A percentile compares a stretch with the other conserved stretches of the same genome.
Conservation (phyloP, 2,797 vertebrate species). For the Cossypha caffra region DNA sequence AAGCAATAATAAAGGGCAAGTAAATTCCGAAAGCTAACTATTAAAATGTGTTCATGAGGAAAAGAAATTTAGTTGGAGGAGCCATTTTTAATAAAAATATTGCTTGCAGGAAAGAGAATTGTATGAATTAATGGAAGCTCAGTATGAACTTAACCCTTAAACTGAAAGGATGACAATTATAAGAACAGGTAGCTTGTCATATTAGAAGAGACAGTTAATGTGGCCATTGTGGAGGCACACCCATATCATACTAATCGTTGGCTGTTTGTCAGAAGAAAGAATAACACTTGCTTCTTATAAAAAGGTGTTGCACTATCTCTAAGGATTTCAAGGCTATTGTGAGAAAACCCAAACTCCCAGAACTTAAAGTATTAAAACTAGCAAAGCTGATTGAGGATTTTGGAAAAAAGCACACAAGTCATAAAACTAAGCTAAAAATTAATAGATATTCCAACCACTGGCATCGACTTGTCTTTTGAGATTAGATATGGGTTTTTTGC, state of each 20-base stretch:
- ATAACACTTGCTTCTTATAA: neutral
- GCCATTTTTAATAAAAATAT: slow-evolving; percentile 12
- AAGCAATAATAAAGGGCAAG: neutral
- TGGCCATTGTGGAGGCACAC: neutral
- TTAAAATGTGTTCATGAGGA: neutral
- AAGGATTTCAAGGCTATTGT: neutral
- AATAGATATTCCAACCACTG: neutral
- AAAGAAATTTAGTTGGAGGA: neutral
- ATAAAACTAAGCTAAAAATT: neutral
- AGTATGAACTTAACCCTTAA: neutral
- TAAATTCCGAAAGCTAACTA: neutral
- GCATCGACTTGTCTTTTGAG: neutral
- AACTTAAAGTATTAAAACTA: neutral
- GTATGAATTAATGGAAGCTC: neutral
- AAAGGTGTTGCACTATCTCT: neutral
- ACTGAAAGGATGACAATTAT: neutral
- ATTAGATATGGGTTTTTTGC: neutral
- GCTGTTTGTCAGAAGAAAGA: neutral
- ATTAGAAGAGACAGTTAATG: neutral
- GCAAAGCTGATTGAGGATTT: neutral
- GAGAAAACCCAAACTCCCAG: neutral
- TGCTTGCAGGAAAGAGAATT: neutral
- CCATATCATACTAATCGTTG: neutral
- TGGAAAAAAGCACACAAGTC: neutral
- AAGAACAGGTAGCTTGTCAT: neutral